Conservation (phyloP, 2,113 vertebrate species). For the Formicarius rufipectus region DNA sequence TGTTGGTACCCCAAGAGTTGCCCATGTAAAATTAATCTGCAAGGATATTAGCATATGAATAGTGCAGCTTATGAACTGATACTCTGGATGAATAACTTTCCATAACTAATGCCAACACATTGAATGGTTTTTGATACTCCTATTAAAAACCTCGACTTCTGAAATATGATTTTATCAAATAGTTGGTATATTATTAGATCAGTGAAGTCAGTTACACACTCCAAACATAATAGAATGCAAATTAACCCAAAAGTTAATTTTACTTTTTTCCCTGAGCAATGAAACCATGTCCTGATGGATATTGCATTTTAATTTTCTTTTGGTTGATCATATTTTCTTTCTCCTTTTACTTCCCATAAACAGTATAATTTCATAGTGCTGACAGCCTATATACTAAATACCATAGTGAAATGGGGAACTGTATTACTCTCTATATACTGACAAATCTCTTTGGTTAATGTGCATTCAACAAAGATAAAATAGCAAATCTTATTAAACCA, state of each 20-base stretch:
- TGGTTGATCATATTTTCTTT: constrained; percentile 12
- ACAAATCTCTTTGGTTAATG: constrained; percentile 16
- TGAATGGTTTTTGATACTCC: background rate
- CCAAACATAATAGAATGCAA: constrained; percentile 16
- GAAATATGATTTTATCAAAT: constrained; percentile 37
- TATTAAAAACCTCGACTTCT: background rate
- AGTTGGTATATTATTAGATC: background rate
- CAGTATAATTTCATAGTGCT: background rate
- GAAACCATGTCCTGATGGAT: background rate
- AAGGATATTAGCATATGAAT: constrained; percentile 2
- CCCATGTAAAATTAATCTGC: background rate
- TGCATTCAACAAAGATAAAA: background rate
- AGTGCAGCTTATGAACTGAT: background rate
- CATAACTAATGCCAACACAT: background rate
- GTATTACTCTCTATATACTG: background rate
- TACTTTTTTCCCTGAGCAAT: constrained; percentile 4
- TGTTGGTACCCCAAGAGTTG: background rate
- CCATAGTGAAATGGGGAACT: background rate
- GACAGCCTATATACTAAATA: background rate
- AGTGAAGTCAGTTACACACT: background rate
- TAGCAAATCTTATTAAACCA: constrained; percentile 1
- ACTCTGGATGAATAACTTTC: constrained; percentile 12
- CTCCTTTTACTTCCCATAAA: background rate
- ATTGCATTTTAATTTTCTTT: constrained; percentile 36
- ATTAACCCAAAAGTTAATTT: constrained; percentile 43